Base-by-base conservation (phyloP, 37 sponge, comb jelly and placozoan genomes). In the Amphimedon queenslandica region DNA sequence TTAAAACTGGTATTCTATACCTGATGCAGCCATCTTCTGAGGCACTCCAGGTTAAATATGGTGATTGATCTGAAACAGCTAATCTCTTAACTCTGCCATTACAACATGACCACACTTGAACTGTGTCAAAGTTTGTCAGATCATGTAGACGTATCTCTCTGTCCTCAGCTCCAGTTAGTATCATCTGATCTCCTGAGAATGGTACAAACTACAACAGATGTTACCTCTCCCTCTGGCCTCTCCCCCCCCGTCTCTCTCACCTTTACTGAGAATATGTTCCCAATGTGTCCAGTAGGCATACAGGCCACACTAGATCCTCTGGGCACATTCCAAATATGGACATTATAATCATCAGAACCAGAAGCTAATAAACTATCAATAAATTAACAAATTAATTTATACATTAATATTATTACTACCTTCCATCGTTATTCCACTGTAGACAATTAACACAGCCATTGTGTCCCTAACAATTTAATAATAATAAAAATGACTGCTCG, bases 221-320 rank as follows among this genome's bases (percentile, higher is more conserved):
- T 21, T 71, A 41, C 3, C 3, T 65, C 21, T 31, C 21, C 21
- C 21, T 33, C 21, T 5, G 34, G 27, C n/a, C 37, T 8, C 13
- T 32, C 18, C 10, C 70, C 11, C 56, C 20, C n/a, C 2, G 1
- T 10, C 29, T 41, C 20, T 23, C 63, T 0, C 20, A 92, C 93
- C 82, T 94, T 94, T 1, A 91, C 95, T 53, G 88, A 87, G 74
- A 94, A 94, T 20, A 94, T 91, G 66, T 94, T 94, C 18, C 93
- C 95, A 18, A 55, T 58, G 69, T 94, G 95, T 10, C 95, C 95
- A 57, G 92, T 91, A 1, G 30, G 68, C 53, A 86, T 41, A 23
- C 64, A 70, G 1, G 80, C 70, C 1, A 55, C 67, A 20, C 40
- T 33, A 20, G 70, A 76, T 11, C 63, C 39, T 27, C 33, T 36